Evolutionary conservation across 2,113 vertebrate genomes (phyloP).

Genomic region (Tragelaphus strepsiceros): DNA sequence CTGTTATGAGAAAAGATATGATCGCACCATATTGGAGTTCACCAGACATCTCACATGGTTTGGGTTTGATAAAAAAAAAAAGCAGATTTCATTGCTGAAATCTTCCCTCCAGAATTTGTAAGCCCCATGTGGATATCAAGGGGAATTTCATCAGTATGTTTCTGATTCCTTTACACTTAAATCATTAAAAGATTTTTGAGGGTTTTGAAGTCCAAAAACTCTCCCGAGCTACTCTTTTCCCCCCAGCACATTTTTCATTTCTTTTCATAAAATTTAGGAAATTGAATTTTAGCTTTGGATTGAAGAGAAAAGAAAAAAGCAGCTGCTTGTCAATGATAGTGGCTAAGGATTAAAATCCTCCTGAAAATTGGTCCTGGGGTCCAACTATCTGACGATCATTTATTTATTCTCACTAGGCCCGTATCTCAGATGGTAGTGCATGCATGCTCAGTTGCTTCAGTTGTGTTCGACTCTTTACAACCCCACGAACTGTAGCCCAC

Average conservation of each 20-base stretch:
- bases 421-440: not conserved
- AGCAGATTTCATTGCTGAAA: constrained; percentile 49
- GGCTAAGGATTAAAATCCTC: constrained; percentile 13
- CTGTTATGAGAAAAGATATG: constrained; percentile 49
- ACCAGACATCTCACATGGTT: constrained; percentile 58
- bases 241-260: constrained; percentile 56
- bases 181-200: constrained; percentile 73
- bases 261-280: constrained; percentile 66
- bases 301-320: not conserved
- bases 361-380: not conserved
- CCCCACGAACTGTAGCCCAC: not conserved
- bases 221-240: constrained; percentile 42
- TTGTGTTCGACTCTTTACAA: not conserved
- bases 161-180: constrained; percentile 69
- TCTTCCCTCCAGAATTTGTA: constrained; percentile 45
- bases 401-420: not conserved
- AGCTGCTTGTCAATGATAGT: not conserved
- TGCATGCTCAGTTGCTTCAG: not conserved
- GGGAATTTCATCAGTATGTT: constrained; percentile 57
- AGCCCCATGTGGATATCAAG: constrained; percentile 56
- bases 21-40: constrained; percentile 56
- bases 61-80: constrained; percentile 45
- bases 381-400: not conserved
- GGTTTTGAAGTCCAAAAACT: constrained; percentile 63
- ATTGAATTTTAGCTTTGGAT: constrained; percentile 63